Base-by-base conservation (phyloP, 2,888 invertebrate genomes). In the Boloria euphrosyne region DNA sequence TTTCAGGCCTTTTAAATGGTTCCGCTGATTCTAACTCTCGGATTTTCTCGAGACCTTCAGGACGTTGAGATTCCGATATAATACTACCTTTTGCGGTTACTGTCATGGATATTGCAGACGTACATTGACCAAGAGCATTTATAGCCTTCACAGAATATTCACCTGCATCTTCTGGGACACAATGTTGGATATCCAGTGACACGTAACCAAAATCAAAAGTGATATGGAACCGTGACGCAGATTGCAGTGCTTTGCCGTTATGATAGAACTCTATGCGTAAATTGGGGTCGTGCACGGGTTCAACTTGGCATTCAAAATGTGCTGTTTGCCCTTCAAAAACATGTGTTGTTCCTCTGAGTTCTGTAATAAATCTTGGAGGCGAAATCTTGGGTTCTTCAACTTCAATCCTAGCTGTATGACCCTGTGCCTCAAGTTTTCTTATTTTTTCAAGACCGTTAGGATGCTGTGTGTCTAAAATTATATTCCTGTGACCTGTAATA, bases 181-280 rank as follows among this genome's bases (percentile, higher is more conserved):
- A 96, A 83, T 98, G 98, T 74, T 96, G 95, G 80, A 99, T 98
- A 89, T 99, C 98, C 78, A 99, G 93, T 62, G 98, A 97, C 75
- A 99, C 97, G 78, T 98, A 99, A 78, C 99, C 99, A 93, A 99
- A 99, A 92, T 99, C 99, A 86, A 98, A 98, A 75, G 97, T 97
- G 80, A 97, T 97, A 89, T 98, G 98, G 95, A 97, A 98, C 79
- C 98, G 94, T 70, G 97, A 95, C 65, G 97, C 98, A 72, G 97
- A 97, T 82, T 96, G 96, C 80, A 98, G 91, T 62, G 98, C 97
- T 85, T 97, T 97, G 70, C 97, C 98, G 81, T 98, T 97, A 80
- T 98, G 98, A 82, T 96, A 98, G 89, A 97, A 97, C 84, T 97
- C 97, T 77, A 98, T 96, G 71, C 97, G 94, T 66, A 98, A 90